These are phyloP conservation scores for Notothenia coriiceps DNA, from an alignment of 2,113 vertebrate genomes.

Conservation along the genomic window DNA sequence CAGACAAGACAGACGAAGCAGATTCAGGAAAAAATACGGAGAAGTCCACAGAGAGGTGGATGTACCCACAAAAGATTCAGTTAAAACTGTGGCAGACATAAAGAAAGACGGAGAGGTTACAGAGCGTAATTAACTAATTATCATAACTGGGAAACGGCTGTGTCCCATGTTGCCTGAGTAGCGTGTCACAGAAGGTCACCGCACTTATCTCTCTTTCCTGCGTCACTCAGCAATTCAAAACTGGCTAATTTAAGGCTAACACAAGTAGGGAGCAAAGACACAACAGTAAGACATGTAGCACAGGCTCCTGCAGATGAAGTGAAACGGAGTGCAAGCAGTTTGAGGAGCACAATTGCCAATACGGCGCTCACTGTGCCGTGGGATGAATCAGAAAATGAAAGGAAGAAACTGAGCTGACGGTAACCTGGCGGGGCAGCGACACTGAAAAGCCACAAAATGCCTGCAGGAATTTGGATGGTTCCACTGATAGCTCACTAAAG, in stretches of 20 bases:
- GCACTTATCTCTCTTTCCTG: constrained; percentile 9
- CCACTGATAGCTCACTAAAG: constrained; percentile 25
- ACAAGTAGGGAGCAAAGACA: neutral
- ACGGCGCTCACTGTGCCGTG: constrained; percentile 39
- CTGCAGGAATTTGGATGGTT: constrained; percentile 6
- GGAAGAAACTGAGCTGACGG: constrained; percentile 62
- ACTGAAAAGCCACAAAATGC: constrained; percentile 12
- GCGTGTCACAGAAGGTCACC: constrained; percentile 17
- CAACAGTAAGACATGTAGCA: constrained; percentile 9
- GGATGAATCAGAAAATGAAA: constrained; percentile 59
- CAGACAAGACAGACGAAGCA: neutral
- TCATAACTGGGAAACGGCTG: constrained; percentile 19
- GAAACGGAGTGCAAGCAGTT: constrained; percentile 42
- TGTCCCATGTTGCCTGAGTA: constrained; percentile 16
- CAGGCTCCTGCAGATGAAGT: constrained; percentile 21
- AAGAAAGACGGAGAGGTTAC: constrained; percentile 16
- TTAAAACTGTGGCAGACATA: constrained; percentile 6
- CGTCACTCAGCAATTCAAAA: constrained; percentile 15
- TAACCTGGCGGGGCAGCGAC: constrained; percentile 49
- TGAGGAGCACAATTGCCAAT: constrained; percentile 36
- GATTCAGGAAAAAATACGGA: neutral
- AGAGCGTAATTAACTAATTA: constrained; percentile 35
- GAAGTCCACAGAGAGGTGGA: neutral
- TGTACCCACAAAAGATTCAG: constrained; percentile 19
- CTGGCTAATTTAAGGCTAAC: constrained; percentile 4